Conservation (phyloP, 2,797 vertebrate genomes). For the Cyclopterus lumpus region DNA sequence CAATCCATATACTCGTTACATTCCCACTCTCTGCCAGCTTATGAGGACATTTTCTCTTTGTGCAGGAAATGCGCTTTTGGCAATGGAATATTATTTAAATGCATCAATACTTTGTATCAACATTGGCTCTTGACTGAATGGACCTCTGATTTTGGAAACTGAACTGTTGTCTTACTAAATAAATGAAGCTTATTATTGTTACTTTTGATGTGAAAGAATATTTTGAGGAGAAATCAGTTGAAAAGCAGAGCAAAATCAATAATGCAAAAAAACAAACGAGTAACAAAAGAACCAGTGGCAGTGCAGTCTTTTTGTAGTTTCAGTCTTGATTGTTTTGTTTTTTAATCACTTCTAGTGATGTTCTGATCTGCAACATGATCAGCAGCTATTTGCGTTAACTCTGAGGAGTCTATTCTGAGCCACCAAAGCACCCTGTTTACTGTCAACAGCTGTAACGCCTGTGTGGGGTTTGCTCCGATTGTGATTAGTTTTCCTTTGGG, state of each 20-base stretch:
- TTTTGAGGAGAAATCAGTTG: background rate
- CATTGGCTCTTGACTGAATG: constrained; percentile 11
- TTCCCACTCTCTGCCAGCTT: constrained; percentile 52
- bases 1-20: constrained; percentile 67
- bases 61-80: constrained; percentile 37
- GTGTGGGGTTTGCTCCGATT: background rate
- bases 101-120: constrained; percentile 31
- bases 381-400: constrained; percentile 18
- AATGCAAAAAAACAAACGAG: constrained; percentile 18
- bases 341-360: constrained; percentile 7
- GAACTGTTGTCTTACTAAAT: background rate
- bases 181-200: background rate
- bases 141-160: background rate
- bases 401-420: background rate
- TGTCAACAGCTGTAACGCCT: background rate
- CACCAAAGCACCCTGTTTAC: background rate
- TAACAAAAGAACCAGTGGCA: constrained; percentile 5
- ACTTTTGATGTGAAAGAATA: constrained; percentile 21
- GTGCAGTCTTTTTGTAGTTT: background rate
- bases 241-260: constrained; percentile 6
- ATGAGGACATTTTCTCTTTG: constrained; percentile 55
- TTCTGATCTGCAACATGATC: constrained; percentile 1
- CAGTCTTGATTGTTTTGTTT: constrained; percentile 10
- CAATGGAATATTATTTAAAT: constrained; percentile 45
- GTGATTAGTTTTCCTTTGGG: background rate